These are phyloP conservation scores for Drosophila atripex DNA, from an alignment of 2,888 invertebrate species.

Conservation along the genomic window DNA sequence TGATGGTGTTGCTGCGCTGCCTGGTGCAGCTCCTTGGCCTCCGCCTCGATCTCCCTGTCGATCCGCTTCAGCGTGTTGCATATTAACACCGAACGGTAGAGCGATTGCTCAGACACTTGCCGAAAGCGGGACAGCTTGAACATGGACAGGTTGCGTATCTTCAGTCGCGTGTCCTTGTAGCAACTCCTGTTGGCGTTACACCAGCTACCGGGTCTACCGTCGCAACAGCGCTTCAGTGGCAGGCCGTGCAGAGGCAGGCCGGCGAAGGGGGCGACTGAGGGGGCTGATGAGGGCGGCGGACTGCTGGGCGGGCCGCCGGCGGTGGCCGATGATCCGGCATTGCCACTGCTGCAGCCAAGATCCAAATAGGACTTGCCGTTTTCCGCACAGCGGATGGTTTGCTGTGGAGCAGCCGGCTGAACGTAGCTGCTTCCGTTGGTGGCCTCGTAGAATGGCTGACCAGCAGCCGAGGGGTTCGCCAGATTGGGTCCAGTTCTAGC, in stretches of 20 bases:
- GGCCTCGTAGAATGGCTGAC: slow-evolving; percentile 64
- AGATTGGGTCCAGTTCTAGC: slow-evolving; percentile 32
- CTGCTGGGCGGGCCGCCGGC: slow-evolving; percentile 25
- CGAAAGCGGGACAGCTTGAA: slow-evolving; percentile 94
- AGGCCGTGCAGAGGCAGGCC: slow-evolving; percentile 49
- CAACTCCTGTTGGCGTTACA: slow-evolving; percentile 91
- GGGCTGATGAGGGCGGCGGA: slow-evolving; percentile 29
- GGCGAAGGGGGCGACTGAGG: slow-evolving; percentile 50
- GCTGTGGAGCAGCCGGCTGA: slow-evolving; percentile 89
- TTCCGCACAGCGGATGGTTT: slow-evolving; percentile 94
- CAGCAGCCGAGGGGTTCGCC: slow-evolving; percentile 18
- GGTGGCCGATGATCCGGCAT: slow-evolving; percentile 80
- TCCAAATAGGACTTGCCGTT: slow-evolving; percentile 96
- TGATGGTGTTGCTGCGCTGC: slow-evolving; percentile 83
- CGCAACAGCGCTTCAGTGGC: slow-evolving; percentile 86
- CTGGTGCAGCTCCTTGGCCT: slow-evolving; percentile 84
- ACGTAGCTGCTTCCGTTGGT: slow-evolving; percentile 60
- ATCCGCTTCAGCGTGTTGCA: slow-evolving; percentile 95
- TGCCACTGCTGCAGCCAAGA: slow-evolving; percentile 87
- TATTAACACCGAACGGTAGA: slow-evolving; percentile 95
- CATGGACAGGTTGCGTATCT: slow-evolving; percentile 96
- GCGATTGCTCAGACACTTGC: slow-evolving; percentile 94
- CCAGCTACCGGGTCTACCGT: slow-evolving; percentile 87
- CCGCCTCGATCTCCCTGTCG: slow-evolving; percentile 94
- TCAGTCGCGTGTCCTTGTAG: slow-evolving; percentile 93